These are phyloP conservation scores for Phrynocephalus vlangalii DNA, from an alignment of 2,797 vertebrate genomes.

Conservation along the genomic window DNA sequence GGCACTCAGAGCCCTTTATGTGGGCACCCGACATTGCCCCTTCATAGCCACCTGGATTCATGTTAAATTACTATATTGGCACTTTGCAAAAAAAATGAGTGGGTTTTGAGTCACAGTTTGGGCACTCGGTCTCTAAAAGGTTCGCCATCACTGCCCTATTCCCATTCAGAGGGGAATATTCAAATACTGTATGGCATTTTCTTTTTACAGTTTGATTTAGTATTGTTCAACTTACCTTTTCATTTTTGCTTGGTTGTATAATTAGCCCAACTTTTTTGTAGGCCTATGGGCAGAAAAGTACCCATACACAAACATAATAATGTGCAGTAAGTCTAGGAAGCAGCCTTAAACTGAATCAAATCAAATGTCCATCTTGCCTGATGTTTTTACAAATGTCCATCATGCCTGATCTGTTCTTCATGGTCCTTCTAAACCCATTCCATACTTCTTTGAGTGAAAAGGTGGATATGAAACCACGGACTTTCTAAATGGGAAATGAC, in stretches of 20 bases:
- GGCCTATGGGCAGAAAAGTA: not conserved
- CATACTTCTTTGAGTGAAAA: not conserved
- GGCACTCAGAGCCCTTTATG: too few species aligned
- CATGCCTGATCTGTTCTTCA: not conserved
- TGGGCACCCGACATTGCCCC: too few species aligned
- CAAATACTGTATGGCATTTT: not conserved
- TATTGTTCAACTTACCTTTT: not conserved
- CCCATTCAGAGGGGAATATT: not conserved
- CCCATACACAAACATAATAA: not conserved
- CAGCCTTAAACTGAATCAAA: not conserved
- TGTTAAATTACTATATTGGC: too few species aligned
- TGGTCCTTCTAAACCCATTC: not conserved
- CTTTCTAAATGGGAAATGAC: not conserved
- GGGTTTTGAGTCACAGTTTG: too few species aligned
- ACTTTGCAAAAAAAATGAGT: too few species aligned
- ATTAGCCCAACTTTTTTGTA: not conserved
- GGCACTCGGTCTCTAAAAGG: too few species aligned
- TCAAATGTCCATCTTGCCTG: not conserved
- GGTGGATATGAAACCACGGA: not conserved
- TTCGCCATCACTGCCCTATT: too few species aligned
- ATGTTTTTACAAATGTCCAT: not conserved
- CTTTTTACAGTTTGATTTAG: not conserved
- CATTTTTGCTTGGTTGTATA: not conserved
- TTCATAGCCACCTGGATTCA: too few species aligned
- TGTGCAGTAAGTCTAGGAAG: not conserved